These are phyloP conservation scores for Tenualosa ilisha DNA, from an alignment of 2,797 vertebrate genomes.

Conservation along the genomic window DNA sequence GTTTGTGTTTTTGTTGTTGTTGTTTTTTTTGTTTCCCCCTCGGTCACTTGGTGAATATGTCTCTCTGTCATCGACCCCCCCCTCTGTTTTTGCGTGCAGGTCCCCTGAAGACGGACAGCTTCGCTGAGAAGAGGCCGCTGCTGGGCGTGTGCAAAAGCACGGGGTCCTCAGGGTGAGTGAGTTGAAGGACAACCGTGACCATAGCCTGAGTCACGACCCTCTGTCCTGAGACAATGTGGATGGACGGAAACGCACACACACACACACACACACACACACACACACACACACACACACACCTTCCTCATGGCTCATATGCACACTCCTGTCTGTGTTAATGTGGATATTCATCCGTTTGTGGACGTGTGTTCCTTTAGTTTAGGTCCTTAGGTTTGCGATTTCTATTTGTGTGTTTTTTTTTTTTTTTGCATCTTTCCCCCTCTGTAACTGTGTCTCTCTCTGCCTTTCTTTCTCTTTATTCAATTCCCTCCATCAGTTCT, in stretches of 20 bases:
- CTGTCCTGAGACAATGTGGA: not conserved
- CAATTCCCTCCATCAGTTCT: not conserved
- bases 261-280: not conserved
- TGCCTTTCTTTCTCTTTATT: not conserved
- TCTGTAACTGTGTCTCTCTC: not conserved
- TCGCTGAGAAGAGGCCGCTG: constrained; percentile 93
- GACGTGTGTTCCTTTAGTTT: not conserved
- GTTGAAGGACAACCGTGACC: constrained; percentile 17
- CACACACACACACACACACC: constrained; percentile 4
- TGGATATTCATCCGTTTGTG: not conserved
- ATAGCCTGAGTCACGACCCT: constrained; percentile 7
- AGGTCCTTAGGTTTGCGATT: not conserved
- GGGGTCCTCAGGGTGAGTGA: constrained; percentile 94
- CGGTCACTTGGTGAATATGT: constrained; percentile 47
- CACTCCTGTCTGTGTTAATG: not conserved
- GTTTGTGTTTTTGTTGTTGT: constrained; percentile 63
- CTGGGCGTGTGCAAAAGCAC: constrained; percentile 96
- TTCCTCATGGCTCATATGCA: too few species aligned
- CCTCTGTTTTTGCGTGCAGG: constrained; percentile 64
- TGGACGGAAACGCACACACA: not conserved
- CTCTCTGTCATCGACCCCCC: constrained; percentile 41
- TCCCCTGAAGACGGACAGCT: constrained; percentile 87
- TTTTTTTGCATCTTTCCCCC: not conserved
- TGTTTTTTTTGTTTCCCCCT: constrained; percentile 43
- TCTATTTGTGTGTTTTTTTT: not conserved